Evolutionary conservation across 2,888 invertebrate species (phyloP), one percentile per base, ranked within the genome.

Genomic region (Dendrolimus pini): DNA sequence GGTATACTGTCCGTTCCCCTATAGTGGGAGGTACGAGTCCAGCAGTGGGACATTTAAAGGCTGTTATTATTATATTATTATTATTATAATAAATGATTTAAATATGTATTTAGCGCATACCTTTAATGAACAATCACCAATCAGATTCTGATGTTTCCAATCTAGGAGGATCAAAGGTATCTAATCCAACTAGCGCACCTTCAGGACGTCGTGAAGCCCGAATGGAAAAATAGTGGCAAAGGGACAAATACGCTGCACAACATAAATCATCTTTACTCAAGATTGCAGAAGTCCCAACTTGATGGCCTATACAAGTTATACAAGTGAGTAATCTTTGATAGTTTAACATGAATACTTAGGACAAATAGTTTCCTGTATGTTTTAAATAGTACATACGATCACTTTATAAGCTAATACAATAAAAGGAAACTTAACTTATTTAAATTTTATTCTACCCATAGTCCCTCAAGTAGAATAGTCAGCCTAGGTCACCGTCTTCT

Each of bases 181-280:
- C 89, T 96, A 68, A 96, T 96, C 71, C 94, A 95, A 78, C 92
- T 94, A 82, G 94, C 95, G 55, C 93, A 93, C 42, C 92, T 96
- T 55, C 93, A 95, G 69, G 94, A 94, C 67, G 89, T 95, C 59
- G 94, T 96, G 60, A 94, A 95, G 74, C 96, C 96, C 0, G 95
- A 96, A 73, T 96, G 96, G 96, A 93, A 93, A 65, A 96, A 96
- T 84, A 94, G 95, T 63, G 95, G 95, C 47, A 94, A 94, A 71
- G 95, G 95, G 9, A 92, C 93, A 59, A 94, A 94, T 68, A 95
- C 96, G 0, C 91, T 94, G 58, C 93, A 95, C 66, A 93, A 95
- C 70, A 92, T 95, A 62, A 93, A 93, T 73, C 93, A 93, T 65
- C 95, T 95, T 68, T 97, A 95, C 82, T 94, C 95, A 9, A 93